Evolutionary conservation across 2,888 invertebrate genomes (phyloP).

Genomic region (Cheilosia soror): DNA sequence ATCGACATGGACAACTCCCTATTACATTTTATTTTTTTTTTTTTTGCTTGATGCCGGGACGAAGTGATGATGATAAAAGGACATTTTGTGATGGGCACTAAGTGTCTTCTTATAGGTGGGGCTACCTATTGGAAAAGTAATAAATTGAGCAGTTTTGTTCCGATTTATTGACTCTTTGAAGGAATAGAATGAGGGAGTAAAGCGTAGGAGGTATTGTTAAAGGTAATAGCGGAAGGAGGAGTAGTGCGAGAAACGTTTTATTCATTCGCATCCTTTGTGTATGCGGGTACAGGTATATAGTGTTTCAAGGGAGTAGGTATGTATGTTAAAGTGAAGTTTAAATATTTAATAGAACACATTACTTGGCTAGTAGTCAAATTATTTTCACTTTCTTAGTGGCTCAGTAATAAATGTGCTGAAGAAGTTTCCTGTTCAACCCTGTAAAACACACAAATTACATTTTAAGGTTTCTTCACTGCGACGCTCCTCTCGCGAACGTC

Average conservation of each 20-base stretch:
- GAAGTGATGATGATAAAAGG: conserved; percentile 23
- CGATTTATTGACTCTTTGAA: conserved; percentile 47
- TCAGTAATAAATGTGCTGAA: too few species aligned
- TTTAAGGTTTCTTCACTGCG: too few species aligned
- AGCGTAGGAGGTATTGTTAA: neutral
- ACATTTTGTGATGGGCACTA: conserved; percentile 29
- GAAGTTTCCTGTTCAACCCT: too few species aligned
- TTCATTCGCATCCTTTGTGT: neutral
- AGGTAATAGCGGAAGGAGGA: neutral
- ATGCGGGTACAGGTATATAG: too few species aligned
- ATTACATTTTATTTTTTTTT: neutral
- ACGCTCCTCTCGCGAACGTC: too few species aligned
- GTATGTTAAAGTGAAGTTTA: too few species aligned
- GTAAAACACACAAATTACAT: too few species aligned
- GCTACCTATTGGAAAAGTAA: conserved; percentile 9
- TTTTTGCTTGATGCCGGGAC: neutral
- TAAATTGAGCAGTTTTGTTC: conserved; percentile 33
- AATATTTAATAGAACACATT: too few species aligned
- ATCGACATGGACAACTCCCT: neutral
- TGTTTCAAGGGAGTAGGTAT: too few species aligned
- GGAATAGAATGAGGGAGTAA: neutral
- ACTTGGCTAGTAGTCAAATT: too few species aligned
- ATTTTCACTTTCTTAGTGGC: too few species aligned
- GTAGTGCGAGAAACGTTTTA: neutral
- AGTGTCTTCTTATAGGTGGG: conserved; percentile 28